A percentile compares a stretch with the other conserved stretches of the same genome.
phyloP scores from a whole-genome alignment of 2,888 invertebrate genomes.

The Agonopterix subpropinquella region DNA sequence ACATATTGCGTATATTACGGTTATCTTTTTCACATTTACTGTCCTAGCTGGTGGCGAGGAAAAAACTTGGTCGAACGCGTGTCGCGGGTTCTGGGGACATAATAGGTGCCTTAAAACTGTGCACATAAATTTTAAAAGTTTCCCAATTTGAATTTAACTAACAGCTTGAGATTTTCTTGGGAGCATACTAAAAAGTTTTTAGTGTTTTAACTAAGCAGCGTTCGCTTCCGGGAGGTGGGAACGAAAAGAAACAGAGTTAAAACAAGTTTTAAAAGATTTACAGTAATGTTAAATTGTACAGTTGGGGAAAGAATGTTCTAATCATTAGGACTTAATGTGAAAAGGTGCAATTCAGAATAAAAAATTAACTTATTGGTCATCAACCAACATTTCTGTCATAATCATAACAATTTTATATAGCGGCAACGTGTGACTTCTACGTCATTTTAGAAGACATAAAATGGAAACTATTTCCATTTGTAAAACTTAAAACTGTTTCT shows the following conservation, averaged over 20 bases:
- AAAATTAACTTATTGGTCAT: no score
- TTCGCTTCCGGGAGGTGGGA: no score
- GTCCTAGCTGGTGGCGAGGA: conserved; percentile 14
- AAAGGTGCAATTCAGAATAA: no score
- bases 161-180: conserved; percentile 61
- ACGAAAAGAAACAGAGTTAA: conserved; percentile 32
- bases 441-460: no score
- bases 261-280: conserved; percentile 28
- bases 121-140: conserved; percentile 67
- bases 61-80: conserved; percentile 9
- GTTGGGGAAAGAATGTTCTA: no score
- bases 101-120: conserved; percentile 60
- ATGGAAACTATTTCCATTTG: no score
- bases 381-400: no score
- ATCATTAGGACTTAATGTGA: no score
- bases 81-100: conserved; percentile 31
- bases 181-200: conserved; percentile 51
- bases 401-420: no score
- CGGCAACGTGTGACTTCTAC: no score
- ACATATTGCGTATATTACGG: conserved; percentile 5
- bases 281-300: conserved; percentile 1
- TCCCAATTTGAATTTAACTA: conserved; percentile 71
- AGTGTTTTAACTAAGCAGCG: conserved; percentile 46
- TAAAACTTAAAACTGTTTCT: no score
- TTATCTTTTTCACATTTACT: conserved; percentile 14